Evolutionary conservation across 2,888 invertebrate genomes (phyloP).

Genomic region (Phalangium opilio): DNA sequence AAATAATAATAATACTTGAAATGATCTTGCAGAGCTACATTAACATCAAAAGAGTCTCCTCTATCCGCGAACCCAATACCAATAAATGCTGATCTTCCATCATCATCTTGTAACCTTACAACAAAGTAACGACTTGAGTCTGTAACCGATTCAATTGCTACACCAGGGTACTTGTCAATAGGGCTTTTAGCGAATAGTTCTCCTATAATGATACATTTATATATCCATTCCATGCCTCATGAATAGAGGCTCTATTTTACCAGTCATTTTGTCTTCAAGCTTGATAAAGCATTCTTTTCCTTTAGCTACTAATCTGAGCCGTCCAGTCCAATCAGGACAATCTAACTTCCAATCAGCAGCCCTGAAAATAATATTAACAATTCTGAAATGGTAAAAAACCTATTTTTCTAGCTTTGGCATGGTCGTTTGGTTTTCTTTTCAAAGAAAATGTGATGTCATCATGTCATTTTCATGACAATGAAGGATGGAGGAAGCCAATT

Average conservation of each 20-base stretch:
- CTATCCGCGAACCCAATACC: conserved; percentile 95
- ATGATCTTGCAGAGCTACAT: conserved; percentile 95
- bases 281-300: conserved; percentile 75
- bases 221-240: too few relatives aligned
- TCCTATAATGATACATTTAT: conserved; percentile 27
- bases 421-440: too few relatives aligned
- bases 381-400: too few relatives aligned
- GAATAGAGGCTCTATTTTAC: too few relatives aligned
- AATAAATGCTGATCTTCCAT: conserved; percentile 75
- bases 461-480: too few relatives aligned
- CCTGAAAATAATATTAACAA: conserved; percentile 38
- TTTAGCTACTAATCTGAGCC: conserved; percentile 79
- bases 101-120: conserved; percentile 81
- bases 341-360: conserved; percentile 98
- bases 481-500: too few relatives aligned
- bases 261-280: conserved; percentile 83
- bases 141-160: conserved; percentile 85
- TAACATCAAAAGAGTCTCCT: conserved; percentile 96
- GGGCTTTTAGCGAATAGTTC: conserved; percentile 92
- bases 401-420: too few relatives aligned
- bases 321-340: conserved; percentile 95
- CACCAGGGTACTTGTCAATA: conserved; percentile 85
- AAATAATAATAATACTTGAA: too few relatives aligned
- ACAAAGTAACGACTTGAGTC: conserved; percentile 98
- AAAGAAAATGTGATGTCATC: too few relatives aligned